Base-by-base conservation (phyloP, 2,888 invertebrate species). In the Argyresthia albistria region DNA sequence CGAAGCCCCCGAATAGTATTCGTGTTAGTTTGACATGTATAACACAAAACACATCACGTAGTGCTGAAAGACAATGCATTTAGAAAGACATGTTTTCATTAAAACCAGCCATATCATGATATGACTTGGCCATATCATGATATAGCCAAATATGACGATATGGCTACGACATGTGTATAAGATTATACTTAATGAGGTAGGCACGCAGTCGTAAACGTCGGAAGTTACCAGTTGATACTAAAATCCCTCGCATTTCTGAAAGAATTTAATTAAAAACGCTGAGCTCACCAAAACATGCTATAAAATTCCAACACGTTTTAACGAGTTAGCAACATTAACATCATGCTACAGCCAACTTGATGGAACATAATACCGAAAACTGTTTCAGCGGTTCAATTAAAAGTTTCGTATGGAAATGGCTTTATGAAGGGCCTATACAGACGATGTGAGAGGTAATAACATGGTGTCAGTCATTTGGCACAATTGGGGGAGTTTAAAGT, bases 321-420 rank as follows among this genome's bases (percentile, higher is more conserved):
- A 42, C 42, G 42, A 11, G 42, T 42, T 11, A 25, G 25, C 25
- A 25, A 25, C 25, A 11, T 11, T n/a, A 42, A 42, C 7, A 25
- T 25, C 25, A 25, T 25, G 25, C 25, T 25, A 25, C 25, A 25
- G 25, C 39, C n/a, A 39, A 10, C 39, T 39, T 37, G 37, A 49
- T 46, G 39, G 16, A 51, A 51, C 45, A 49, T 39, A 51, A 51
- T 46, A 48, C 36, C 48, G 51, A 63, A 65, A 69, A 66, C 64
- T 60, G 65, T 69, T 69, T 66, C 64, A 69, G 66, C 64, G 60
- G 66, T 69, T 69, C 71, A 75, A 76, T 77, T 76, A 76, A 73
- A 76, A 76, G 65, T 76, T 73, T 59, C 56, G 56, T 55, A 52
- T 58, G 57, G 59, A 59, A 56, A 58, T 57, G 55, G 63, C 63